A percentile compares a stretch with the other conserved stretches of the same genome.
phyloP scores from a whole-genome alignment of 53 echinoderm and acorn worm genomes.

The Hippasteria phrygiana region DNA sequence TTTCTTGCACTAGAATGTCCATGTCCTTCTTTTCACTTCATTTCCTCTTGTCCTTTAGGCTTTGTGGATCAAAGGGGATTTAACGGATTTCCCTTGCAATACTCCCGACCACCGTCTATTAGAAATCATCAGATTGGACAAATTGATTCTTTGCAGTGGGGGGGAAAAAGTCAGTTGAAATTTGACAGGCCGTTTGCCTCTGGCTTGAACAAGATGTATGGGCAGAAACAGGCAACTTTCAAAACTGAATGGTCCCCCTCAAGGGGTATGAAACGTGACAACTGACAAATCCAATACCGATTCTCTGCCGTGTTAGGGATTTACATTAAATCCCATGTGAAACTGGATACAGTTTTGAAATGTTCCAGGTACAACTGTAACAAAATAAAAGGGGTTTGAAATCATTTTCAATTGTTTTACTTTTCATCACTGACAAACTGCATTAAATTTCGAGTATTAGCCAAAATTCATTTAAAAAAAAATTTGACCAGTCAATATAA shows the following conservation, averaged over 20 bases:
- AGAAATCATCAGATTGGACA: constrained; percentile 16
- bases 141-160: background rate
- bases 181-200: background rate
- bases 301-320: background rate
- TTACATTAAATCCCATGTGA: background rate
- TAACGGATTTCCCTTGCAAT: background rate
- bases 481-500: no score
- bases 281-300: background rate
- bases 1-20: background rate
- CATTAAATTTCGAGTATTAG: no score
- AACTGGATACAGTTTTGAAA: background rate
- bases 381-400: no score
- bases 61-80: constrained; percentile 14
- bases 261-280: background rate
- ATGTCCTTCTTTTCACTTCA: constrained; percentile 8
- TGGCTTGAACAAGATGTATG: background rate
- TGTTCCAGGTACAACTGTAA: no score
- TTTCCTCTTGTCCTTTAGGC: background rate
- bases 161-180: background rate
- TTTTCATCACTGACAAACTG: no score
- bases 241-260: background rate
- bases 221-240: background rate
- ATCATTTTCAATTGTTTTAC: no score
- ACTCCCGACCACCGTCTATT: constrained; percentile 7
- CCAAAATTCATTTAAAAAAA: no score